Evolutionary conservation across 1,140 invertebrate genomes (phyloP), one percentile per base, ranked within the genome.

Genomic region (Condylostylus longicornis): DNA sequence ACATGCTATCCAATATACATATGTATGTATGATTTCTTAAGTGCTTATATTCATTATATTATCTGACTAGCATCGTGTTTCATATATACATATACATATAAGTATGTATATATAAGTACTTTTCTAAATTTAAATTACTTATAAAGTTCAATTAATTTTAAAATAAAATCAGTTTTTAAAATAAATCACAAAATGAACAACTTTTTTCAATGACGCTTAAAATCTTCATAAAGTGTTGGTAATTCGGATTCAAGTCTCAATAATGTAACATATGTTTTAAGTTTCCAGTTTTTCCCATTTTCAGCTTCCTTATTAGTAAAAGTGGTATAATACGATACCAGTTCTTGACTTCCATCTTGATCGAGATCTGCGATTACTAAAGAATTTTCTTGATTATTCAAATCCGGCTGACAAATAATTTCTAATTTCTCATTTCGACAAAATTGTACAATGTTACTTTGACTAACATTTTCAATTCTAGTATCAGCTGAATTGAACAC

Each of bases 261-360:
- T 19, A 78, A 66, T 44, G 70, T 68, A 12, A 79, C 68, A 40
- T 68, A 66, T 7, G 75, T 78, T 25, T 69, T 61, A 19, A 80
- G 50, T 21, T 67, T 65, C 66, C 68, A 75, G 34, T 64, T 56
- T 19, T 56, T 48, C 4, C 53, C 44, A 3, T 56, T 46, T 18
- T 54, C 53, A 30, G 57, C 63, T 25, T 66, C 62, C 14, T 50
- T 43, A 18, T 68, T 63, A 12, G 66, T 51, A 53, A 74, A 80
- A 5, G 69, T 76, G 41, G 73, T 75, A 37, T 67, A 69, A 50
- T 80, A 83, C 30, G 74, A 79, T 21, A 84, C 76, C 14, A 85
- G 49, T 63, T 84, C 79, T 50, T 74, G 74, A 2, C 71, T 71
- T 21, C 72, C 68, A 56, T 84, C 79, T 34, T 70, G 65, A 55